Evolutionary conservation across 2,113 vertebrate species (phyloP), one percentile per base, ranked within the genome.

Genomic region (Sporophila hypoxantha): DNA sequence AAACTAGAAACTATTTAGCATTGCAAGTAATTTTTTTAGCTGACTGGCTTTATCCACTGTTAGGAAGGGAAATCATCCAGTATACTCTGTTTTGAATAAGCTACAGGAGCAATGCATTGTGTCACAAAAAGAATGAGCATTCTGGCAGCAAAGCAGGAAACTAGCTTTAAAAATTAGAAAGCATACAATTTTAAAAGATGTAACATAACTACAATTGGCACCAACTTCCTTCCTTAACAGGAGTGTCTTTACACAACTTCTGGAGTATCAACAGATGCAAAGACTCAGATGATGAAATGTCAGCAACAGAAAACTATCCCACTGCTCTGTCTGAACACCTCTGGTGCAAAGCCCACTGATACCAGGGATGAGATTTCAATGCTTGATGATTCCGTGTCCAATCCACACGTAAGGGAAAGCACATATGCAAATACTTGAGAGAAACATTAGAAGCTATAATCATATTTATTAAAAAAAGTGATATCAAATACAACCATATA

Each of bases 381-480:
- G 36, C 39, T 8, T 32, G 23, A 52, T 37, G 32, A 49, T 37
- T 76, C 47, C 46, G n/a, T 57, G 32, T 9, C 68, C 14, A 68
- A 12, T 16, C 19, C 1, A 4, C 21, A 26, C 3, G 1, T 10
- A 56, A 74, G 5, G 4, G 44, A 88, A 78, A 86, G 42, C 27
- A 55, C 17, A 37, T 14, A 29, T 4, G 4, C 42, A 91, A 69
- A 70, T 60, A 88, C 19, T 89, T 47, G 49, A 88, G 47, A 81
- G 20, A 79, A 94, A 88, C 59, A 81, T 80, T 86, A 90, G 95
- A 97, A 96, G 94, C 86, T 91, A 92, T 91, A 95, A 93, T 80
- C 30, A 76, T 95, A 92, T 96, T 96, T 96, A 97, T 97, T 95
- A 94, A 20, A 93, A 96, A 96, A 96, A 95, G 92, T 94, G 50